Evolutionary conservation across 2,797 vertebrate species (phyloP), one percentile per base, ranked within the genome.

Genomic region (Erpetoichthys calabaricus): DNA sequence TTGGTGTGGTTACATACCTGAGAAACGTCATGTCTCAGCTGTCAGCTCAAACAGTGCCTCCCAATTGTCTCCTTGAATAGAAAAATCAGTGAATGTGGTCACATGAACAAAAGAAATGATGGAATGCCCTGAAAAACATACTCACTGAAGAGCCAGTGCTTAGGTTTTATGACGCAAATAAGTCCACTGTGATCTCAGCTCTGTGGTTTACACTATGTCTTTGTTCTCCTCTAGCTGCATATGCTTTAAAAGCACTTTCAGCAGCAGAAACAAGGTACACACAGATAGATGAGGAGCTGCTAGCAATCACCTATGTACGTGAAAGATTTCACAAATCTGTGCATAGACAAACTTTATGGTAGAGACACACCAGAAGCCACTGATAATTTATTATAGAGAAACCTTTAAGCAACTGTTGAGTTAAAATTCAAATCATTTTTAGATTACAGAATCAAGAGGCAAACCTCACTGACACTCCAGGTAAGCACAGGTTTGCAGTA

Each of bases 1-100:
- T 56, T 44, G 55, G 44, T 8, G 7, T 56, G 45, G n/a, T 41
- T 45, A 46, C 7, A 25, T 46, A 56, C 6, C 6, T 56, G 5
- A 57, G 6, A 4, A 59, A 55, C 7, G 45, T 57, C 25, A 58
- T 58, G 3, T 53, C 45, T 4, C 25, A 45, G 6, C 5, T 59
- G 9, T 56, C 57, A 44, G n/a, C 53, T 3, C n/a, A 44, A 10
- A 43, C 55, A 42, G 46, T 51, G 4, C 5, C 43, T 43, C 41
- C 59, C 8, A 41, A 46, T 5, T 45, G 8, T 6, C 43, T 61
- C 3, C 10, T 67, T 1, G 59, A 60, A 42, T 57, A 63, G 45
- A 56, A 65, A 10, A 63, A 59, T 50, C 43, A 58, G 6, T 64
- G 60, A 8, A 7, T 50, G 4, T 62, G 53, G 52, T 44, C 8